Evolutionary conservation across 2,888 invertebrate genomes (phyloP).

Genomic region (Erebia ligea): DNA sequence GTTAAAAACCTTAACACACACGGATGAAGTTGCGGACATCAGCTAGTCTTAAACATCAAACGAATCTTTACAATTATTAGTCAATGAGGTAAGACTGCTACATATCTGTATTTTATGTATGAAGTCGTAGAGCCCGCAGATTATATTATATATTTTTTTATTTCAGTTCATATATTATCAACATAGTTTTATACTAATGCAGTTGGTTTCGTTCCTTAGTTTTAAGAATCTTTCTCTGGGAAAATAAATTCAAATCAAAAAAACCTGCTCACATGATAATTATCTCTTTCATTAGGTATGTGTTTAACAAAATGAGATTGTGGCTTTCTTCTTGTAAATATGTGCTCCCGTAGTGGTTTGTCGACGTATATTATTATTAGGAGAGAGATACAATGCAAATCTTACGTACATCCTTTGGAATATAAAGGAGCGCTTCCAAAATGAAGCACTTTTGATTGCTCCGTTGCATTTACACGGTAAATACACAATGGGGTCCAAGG

Average conservation of each 20-base stretch:
- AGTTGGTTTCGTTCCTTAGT: no score
- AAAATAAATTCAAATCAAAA: no score
- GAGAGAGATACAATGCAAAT: conserved; percentile 7
- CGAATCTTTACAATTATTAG: neutral
- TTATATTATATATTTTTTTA: neutral
- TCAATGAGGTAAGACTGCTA: neutral
- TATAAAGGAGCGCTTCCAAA: conserved; percentile 20
- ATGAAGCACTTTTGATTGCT: conserved; percentile 29
- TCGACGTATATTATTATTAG: neutral
- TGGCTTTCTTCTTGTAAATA: conserved; percentile 4
- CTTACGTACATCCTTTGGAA: conserved; percentile 5
- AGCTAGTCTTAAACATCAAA: neutral
- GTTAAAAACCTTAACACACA: no score
- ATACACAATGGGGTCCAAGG: conserved; percentile 43
- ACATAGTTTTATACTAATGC: no score
- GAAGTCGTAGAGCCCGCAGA: neutral
- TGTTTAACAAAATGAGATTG: neutral
- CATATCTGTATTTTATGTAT: neutral
- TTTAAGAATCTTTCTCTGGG: no score
- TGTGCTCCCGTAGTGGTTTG: neutral
- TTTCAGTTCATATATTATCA: neutral
- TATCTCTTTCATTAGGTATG: neutral
- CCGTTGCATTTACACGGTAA: conserved; percentile 33
- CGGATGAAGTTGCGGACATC: no score
- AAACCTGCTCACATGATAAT: neutral